A percentile compares a stretch with the other conserved stretches of the same genome.
Evolutionary conservation across 1,140 invertebrate species (phyloP).

Genomic region (Bombyx mandarina): DNA sequence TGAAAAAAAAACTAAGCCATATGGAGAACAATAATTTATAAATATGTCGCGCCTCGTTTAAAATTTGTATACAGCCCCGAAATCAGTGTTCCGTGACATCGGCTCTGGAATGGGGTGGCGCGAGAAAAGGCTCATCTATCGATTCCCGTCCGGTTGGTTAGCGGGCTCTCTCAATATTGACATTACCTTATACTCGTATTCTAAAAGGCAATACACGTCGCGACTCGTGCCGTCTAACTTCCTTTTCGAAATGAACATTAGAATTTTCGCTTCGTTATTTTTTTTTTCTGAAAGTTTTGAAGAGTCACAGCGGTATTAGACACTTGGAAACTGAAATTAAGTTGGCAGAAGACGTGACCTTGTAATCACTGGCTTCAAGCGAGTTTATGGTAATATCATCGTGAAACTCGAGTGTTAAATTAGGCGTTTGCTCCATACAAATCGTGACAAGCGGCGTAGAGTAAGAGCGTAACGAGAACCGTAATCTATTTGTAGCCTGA

Average conservation of each 20-base stretch:
- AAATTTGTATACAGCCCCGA: conserved; percentile 13
- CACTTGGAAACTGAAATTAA: too few relatives aligned
- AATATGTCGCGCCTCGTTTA: conserved; percentile 7
- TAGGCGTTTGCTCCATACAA: too few relatives aligned
- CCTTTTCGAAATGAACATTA: too few relatives aligned
- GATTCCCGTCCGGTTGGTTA: conserved; percentile 8
- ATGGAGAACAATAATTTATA: too few relatives aligned
- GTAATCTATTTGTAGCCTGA: conserved; percentile 26
- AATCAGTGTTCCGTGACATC: conserved; percentile 41
- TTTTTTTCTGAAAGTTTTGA: too few relatives aligned
- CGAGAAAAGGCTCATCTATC: conserved; percentile 19
- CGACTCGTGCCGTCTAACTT: background rate
- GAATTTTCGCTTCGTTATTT: too few relatives aligned
- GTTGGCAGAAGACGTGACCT: too few relatives aligned
- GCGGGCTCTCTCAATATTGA: conserved; percentile 3
- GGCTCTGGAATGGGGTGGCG: conserved; percentile 27
- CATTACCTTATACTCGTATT: background rate
- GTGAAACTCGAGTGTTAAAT: too few relatives aligned
- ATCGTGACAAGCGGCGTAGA: background rate
- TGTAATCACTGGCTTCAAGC: too few relatives aligned
- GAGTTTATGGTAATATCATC: too few relatives aligned
- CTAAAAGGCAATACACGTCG: background rate
- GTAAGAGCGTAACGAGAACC: conserved; percentile 24
- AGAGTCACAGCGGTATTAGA: too few relatives aligned
- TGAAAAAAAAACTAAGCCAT: too few relatives aligned